A percentile compares a stretch with the other conserved stretches of the same genome.
phyloP scores from a whole-genome alignment of 2,797 vertebrate genomes.

The Eulemur rubriventer region DNA sequence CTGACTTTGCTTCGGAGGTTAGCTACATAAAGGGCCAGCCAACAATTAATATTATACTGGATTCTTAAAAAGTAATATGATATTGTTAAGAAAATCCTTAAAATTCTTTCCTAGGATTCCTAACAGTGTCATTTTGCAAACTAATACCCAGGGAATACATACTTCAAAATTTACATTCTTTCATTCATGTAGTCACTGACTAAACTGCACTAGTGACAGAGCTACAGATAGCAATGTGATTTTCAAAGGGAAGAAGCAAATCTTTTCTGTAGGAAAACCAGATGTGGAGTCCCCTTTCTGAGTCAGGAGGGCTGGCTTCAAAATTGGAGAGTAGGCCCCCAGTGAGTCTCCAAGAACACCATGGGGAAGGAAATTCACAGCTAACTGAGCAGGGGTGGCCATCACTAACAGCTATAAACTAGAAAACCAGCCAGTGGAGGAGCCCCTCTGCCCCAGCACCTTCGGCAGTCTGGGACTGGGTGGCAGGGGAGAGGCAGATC shows the following conservation, averaged over 20 bases:
- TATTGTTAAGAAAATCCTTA: slow-evolving; percentile 52
- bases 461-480: background rate
- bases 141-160: slow-evolving; percentile 7
- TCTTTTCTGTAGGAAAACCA: background rate
- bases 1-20: background rate
- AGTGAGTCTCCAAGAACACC: background rate
- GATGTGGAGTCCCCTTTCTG: background rate
- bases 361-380: background rate
- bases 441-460: background rate
- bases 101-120: slow-evolving; percentile 55
- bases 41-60: background rate
- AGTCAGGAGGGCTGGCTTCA: background rate
- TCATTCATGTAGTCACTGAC: background rate
- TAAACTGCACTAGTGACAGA: background rate
- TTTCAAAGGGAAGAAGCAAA: slow-evolving; percentile 18
- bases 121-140: slow-evolving; percentile 36
- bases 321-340: background rate
- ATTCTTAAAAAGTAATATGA: slow-evolving; percentile 2
- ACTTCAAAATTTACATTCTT: slow-evolving; percentile 56
- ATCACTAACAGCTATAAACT: background rate
- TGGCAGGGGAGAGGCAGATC: background rate
- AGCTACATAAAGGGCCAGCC: background rate
- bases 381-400: background rate
- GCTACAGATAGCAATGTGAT: background rate
- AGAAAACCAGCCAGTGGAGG: background rate